Base-by-base conservation (phyloP, 2,113 vertebrate species). In the Sylvietta virens region DNA sequence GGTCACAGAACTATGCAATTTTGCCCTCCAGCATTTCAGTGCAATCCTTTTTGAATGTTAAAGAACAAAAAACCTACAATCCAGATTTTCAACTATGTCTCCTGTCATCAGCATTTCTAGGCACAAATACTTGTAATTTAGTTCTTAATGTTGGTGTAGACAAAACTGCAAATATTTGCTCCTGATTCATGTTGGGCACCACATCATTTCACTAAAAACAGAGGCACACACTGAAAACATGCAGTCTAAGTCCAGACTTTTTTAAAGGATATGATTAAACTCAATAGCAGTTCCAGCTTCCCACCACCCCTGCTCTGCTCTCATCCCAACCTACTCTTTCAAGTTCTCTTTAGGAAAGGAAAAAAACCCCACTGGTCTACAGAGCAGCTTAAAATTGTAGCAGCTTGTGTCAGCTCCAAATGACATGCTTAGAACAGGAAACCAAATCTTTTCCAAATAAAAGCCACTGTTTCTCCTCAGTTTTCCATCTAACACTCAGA, bases 361-460 rank as follows among this genome's bases (percentile, higher is more conserved):
- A 66, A 79, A 93, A 94, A 95, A 45, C 27, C 39, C 88, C 97
- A 97, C 95, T 97, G 90, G 30, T 96, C 96, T 81, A 73, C 88
- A 96, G 93, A 96, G 84, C 96, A 92, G 96, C 95, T 92, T 93
- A 95, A 96, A 95, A 94, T 92, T 80, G 95, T 44, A 94, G 94
- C 95, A 91, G 96, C 85, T 94, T 96, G 94, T 97, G 96, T 92
- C 89, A 90, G 97, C 97, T 96, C 96, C 97, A 93, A 96, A 95
- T 45, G 95, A 97, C 96, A 89, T 91, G 96, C 91, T 94, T 91
- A 65, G 97, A 95, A 95, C 95, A 97, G 97, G 97, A 98, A 98
- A 97, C 80, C 82, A 14, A 92, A 95, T 92, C 96, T 82, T 95
- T 97, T 93, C 95, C 97, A 97, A 98, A 97, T 94, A 96, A 97